Evolutionary conservation across 2,797 vertebrate genomes (phyloP), one percentile per base, ranked within the genome.

Genomic region (Diglossa cyanea): DNA sequence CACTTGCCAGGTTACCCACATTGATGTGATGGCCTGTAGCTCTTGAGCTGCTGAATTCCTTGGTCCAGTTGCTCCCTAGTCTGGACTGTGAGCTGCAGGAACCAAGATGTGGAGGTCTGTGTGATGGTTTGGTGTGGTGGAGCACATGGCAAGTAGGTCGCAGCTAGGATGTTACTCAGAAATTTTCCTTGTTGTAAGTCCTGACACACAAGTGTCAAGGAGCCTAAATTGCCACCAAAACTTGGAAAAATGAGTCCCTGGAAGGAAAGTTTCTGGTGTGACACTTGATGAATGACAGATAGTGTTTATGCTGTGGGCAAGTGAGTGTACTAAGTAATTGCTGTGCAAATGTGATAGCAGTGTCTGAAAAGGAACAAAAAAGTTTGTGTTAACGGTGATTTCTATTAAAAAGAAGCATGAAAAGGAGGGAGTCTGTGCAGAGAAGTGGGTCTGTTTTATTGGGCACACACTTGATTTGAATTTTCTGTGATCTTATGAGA

Each of bases 61-160:
- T 1, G 4, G 40, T 76, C 6, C 13, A 8, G 31, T 31, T 65
- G n/a, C 48, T 93, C 4, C 17, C 19, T 47, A 9, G 23, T 8
- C 7, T 40, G 16, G 60, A 21, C 40, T 72, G 58, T 23, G 53
- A 74, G 17, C 35, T 86, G 66, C 14, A 68, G 21, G 40, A 84
- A 6, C 3, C 31, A 13, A 47, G 12, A 44, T 9, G 5, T 60
- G 62, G 66, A 45, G 42, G 42, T 88, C 30, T 78, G 14, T 2
- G 3, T 13, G 31, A 24, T 65, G 61, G 6, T 57, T 63, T 71
- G 63, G 5, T 85, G 20, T 67, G 50, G 3, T 11, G 15, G 55
- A 60, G 48, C 33, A 26, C 0, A 2, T 50, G 55, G 12, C 42
- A n/a, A 20, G 24, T 31, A 10, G 0, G 0, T 75, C 51, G 31